Conservation (phyloP, 2,888 invertebrate species). For the Allacma fusca region DNA sequence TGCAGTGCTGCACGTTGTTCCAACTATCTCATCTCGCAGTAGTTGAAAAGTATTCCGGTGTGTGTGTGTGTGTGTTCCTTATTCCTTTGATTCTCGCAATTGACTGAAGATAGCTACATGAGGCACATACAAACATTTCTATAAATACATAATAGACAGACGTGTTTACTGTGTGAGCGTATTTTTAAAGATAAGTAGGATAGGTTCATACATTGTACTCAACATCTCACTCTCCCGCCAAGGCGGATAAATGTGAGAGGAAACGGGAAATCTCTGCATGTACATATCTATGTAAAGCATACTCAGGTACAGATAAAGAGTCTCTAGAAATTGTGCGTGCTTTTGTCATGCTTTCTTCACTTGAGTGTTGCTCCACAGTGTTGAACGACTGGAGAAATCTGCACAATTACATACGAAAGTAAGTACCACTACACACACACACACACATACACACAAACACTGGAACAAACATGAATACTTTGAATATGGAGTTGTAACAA, state of each 20-base stretch:
- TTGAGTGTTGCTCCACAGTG: background rate
- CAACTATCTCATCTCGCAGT: background rate
- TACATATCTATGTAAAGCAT: background rate
- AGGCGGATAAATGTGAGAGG: slow-evolving; percentile 23
- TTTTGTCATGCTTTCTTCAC: background rate
- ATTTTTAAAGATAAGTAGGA: background rate
- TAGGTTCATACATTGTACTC: background rate
- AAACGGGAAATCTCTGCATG: slow-evolving; percentile 30
- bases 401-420: too few relatives aligned
- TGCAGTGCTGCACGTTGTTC: background rate
- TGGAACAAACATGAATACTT: too few relatives aligned
- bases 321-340: background rate
- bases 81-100: too few relatives aligned
- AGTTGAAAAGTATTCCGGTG: too few relatives aligned
- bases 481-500: too few relatives aligned
- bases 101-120: too few relatives aligned
- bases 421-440: too few relatives aligned
- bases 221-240: slow-evolving; percentile 1
- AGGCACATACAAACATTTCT: too few relatives aligned
- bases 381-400: background rate
- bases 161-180: too few relatives aligned
- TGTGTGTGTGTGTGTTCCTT: too few relatives aligned
- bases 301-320: background rate
- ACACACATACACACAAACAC: too few relatives aligned
- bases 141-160: too few relatives aligned